Evolutionary conservation across 2,888 invertebrate genomes (phyloP).

Genomic region (Alentia gelatinosa): DNA sequence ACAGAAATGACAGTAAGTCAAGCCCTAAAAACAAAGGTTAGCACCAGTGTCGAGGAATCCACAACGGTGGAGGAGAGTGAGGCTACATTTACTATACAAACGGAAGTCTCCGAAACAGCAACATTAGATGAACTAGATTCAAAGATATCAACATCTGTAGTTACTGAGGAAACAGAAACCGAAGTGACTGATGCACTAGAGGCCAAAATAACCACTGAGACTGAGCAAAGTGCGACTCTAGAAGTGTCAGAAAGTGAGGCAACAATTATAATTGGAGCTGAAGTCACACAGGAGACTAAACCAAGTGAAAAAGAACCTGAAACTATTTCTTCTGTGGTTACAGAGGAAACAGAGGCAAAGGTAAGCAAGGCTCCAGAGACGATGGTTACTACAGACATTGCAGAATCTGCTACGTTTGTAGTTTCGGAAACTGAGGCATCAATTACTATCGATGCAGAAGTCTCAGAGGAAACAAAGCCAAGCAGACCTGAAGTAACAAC

Average conservation of each 20-base stretch:
- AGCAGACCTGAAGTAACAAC: neutral
- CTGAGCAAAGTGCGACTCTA: too few species aligned
- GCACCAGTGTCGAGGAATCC: too few species aligned
- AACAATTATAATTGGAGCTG: neutral
- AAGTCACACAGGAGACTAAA: neutral
- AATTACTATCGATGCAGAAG: neutral
- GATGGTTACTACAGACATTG: too few species aligned
- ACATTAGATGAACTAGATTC: too few species aligned
- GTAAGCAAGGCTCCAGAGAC: neutral
- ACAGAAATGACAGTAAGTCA: neutral
- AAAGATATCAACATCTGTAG: too few species aligned
- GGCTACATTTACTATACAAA: neutral
- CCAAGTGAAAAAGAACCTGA: too few species aligned
- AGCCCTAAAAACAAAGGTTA: neutral
- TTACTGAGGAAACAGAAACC: constrained; percentile 1
- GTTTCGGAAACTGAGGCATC: neutral
- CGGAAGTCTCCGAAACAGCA: neutral
- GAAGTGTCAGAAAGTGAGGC: too few species aligned
- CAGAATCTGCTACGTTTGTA: neutral
- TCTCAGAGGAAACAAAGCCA: neutral
- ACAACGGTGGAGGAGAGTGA: too few species aligned
- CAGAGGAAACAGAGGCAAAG: neutral
- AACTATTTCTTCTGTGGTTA: neutral
- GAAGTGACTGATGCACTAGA: neutral
- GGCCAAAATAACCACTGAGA: too few species aligned